Evolutionary conservation across 2,888 invertebrate genomes (phyloP).

Genomic region (Capitulum mitella): DNA sequence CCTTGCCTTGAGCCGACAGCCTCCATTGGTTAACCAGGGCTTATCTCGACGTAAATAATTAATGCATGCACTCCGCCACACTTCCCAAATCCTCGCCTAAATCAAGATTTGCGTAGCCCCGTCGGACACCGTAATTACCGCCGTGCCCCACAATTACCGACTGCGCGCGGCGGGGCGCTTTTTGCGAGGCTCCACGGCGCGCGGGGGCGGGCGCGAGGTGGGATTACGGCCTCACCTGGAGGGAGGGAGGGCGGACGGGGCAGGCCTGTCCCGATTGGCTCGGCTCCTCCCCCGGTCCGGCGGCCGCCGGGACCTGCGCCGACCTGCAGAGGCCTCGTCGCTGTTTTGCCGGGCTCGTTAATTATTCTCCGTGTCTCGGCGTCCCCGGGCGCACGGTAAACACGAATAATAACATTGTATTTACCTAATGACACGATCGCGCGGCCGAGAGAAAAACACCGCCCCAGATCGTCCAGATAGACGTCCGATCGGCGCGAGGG

Average conservation of each 20-base stretch:
- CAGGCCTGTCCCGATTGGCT: not conserved
- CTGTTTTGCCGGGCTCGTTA: not conserved
- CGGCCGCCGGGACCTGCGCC: no score
- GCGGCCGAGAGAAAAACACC: not conserved
- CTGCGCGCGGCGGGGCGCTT: not conserved
- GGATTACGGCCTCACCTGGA: not conserved
- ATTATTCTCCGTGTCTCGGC: not conserved
- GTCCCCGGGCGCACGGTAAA: not conserved
- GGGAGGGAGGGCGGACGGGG: not conserved
- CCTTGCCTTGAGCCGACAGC: no score
- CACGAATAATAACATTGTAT: constrained; percentile 15
- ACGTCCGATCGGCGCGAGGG: no score
- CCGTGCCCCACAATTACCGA: not conserved
- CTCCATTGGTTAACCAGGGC: no score
- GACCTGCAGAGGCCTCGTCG: no score
- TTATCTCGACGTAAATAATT: no score
- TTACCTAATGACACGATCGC: constrained; percentile 22
- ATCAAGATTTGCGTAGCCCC: not conserved
- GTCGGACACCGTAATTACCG: not conserved
- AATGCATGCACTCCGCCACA: no score
- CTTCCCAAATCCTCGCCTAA: no score
- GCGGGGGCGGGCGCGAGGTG: not conserved
- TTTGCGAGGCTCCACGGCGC: not conserved
- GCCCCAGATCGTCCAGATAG: not conserved
- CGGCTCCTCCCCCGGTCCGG: not conserved